Conservation (phyloP, 2,888 invertebrate genomes). For the Hypomecis atomaria region DNA sequence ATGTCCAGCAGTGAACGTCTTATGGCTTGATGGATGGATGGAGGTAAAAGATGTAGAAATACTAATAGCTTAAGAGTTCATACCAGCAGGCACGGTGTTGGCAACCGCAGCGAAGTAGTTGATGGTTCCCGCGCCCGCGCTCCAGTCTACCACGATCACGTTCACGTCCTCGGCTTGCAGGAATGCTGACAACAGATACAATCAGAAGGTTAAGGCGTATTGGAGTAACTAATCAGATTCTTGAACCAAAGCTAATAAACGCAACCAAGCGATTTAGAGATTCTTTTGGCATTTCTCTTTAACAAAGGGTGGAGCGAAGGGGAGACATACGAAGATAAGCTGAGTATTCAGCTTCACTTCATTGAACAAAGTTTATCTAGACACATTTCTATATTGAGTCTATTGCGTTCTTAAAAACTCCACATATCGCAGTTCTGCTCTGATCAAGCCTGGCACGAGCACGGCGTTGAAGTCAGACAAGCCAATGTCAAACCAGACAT, state of each 20-base stretch:
- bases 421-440: no score
- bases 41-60: no score
- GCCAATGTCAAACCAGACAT: conserved; percentile 56
- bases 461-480: conserved; percentile 48
- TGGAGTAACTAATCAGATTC: neutral
- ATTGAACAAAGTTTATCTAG: no score
- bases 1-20: no score
- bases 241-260: neutral
- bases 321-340: no score
- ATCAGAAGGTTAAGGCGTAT: neutral
- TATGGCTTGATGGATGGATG: no score
- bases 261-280: no score
- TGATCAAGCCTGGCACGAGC: conserved; percentile 43
- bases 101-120: conserved; percentile 51
- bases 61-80: neutral
- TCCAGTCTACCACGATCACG: conserved; percentile 53
- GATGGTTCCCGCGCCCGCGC: conserved; percentile 44
- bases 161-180: conserved; percentile 52
- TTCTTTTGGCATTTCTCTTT: no score
- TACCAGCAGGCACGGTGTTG: conserved; percentile 56
- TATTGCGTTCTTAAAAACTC: no score
- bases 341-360: no score
- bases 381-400: no score
- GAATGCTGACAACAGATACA: conserved; percentile 42
- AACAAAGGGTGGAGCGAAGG: no score